These are phyloP conservation scores for Otus scops DNA, from an alignment of 2,797 vertebrate genomes.

Conservation along the genomic window DNA sequence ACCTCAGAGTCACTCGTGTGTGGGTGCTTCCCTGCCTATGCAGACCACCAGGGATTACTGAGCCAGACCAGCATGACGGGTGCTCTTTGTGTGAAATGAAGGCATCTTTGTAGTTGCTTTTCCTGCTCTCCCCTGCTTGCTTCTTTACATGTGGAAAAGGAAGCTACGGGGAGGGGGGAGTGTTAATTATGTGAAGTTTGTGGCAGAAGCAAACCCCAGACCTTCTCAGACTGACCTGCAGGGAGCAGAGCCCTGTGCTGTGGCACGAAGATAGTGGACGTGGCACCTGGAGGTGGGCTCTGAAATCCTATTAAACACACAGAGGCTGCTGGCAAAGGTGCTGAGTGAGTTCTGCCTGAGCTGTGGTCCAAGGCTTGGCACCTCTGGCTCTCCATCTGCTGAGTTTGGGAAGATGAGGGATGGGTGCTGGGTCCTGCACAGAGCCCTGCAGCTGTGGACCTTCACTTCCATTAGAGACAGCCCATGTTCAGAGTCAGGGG, in stretches of 20 bases:
- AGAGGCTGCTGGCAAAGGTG: neutral
- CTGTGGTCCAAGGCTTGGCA: neutral
- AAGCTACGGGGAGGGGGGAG: neutral
- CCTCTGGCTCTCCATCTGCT: neutral
- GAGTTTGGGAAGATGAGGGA: neutral
- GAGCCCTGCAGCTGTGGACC: neutral
- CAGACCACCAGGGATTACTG: neutral
- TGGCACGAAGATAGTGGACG: too few species aligned
- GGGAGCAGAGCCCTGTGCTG: neutral
- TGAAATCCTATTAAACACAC: rapidly evolving
- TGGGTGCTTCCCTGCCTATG: rapidly evolving
- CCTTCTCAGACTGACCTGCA: neutral
- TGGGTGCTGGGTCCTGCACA: neutral
- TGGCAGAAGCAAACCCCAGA: neutral
- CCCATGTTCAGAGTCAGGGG: neutral
- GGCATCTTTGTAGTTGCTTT: neutral
- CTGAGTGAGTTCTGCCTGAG: neutral
- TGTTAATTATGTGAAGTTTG: neutral
- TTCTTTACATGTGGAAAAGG: neutral
- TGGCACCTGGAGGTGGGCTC: neutral
- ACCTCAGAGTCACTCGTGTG: rapidly evolving
- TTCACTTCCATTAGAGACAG: neutral
- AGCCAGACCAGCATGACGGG: neutral
- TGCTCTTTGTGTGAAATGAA: neutral
- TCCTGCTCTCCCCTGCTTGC: too few species aligned